Base-by-base conservation (phyloP, 1,140 invertebrate species). In the Diachasma alloeum region DNA sequence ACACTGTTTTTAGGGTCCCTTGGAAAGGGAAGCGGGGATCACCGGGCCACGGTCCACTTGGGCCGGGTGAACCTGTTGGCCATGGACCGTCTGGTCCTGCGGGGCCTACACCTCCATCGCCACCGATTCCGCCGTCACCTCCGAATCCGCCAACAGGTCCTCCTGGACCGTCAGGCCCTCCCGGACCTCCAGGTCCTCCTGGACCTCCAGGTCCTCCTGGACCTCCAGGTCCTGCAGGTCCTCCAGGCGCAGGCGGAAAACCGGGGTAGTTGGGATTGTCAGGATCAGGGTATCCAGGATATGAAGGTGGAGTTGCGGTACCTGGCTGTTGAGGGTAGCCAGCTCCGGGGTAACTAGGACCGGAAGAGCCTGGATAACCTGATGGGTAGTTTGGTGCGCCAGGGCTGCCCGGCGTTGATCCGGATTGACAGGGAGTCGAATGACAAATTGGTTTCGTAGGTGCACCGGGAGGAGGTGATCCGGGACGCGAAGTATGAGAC, bases 1-100 rank as follows among this genome's bases (percentile, higher is more conserved):
- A 31, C 4, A 17, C 44, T 44, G 15, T 24, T 5, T 42, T 44
- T 17, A 46, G 36, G 8, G 37, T 26, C 1, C 48, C 74, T 63
- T 78, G 78, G 5, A 77, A 72, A 17, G 48, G n/a, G 70, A 81
- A 83, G 67, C 72, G 81, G 59, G 85, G 86, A 75, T 87, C 86
- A 13, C 86, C 86, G 31, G 86, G 86, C 86, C 86, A 87, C 68
- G 86, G 84, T 5, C 86, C 86, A 42, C 86, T 76, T 0, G 86
- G 86, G n/a, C 86, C 86, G 0, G 86, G 85, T 2, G 82, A 81
- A 22, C 86, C 86, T 6, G 81, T 83, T 59, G 85, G 86, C 83
- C 85, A 87, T 26, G 81, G 80, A 2, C 83, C 81, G 48, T 86
- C 78, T 19, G 84, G 82, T 8, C 84, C 84, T 31, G 77, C 84